Evolutionary conservation across 2,797 vertebrate species (phyloP).

Genomic region (Diglossa cyanea): DNA sequence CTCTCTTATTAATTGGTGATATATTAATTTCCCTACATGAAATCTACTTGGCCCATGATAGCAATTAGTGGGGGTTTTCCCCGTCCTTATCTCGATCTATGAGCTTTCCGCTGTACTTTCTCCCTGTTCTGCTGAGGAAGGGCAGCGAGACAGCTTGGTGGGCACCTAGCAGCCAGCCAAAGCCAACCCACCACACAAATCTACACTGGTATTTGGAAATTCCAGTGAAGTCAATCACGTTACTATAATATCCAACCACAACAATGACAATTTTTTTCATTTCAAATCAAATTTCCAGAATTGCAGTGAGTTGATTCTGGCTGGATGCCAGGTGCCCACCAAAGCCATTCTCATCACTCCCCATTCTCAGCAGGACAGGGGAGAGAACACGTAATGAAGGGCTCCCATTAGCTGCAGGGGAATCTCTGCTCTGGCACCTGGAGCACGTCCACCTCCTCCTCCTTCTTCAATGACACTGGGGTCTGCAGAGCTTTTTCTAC

Average conservation of each 20-base stretch:
- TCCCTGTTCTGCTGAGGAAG: background rate
- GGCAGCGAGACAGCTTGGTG: background rate
- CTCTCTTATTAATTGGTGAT: background rate
- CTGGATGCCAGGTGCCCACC: background rate
- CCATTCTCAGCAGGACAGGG: background rate
- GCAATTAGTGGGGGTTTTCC: background rate
- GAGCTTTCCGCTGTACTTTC: background rate
- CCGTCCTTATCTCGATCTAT: background rate
- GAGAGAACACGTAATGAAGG: background rate
- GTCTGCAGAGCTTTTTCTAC: background rate
- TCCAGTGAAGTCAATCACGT: background rate
- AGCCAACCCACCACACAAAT: background rate
- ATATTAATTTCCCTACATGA: background rate
- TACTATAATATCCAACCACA: background rate
- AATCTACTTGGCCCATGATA: background rate
- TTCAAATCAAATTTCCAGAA: background rate
- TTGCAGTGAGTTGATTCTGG: rapidly evolving
- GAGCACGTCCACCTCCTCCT: background rate
- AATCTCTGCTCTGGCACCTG: background rate
- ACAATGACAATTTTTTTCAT: background rate
- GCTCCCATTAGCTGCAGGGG: background rate
- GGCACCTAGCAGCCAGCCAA: background rate
- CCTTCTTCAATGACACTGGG: background rate
- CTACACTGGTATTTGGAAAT: background rate
- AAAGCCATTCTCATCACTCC: background rate